These are phyloP conservation scores for Octopus sinensis DNA, from an alignment of 1,140 invertebrate genomes.

Conservation along the genomic window DNA sequence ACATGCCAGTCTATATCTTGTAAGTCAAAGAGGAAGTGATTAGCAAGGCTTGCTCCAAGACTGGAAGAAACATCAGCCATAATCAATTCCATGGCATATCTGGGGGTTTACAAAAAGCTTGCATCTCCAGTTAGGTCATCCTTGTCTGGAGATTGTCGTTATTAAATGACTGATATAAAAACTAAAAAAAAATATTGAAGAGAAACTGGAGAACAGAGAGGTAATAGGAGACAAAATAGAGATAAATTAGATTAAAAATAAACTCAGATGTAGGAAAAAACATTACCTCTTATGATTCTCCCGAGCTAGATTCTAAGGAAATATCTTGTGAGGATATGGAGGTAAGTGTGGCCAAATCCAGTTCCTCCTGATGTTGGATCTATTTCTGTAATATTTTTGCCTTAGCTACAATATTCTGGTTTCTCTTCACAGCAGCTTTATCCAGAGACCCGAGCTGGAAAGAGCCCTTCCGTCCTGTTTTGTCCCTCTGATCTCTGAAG, in stretches of 20 bases:
- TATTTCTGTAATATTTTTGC: not conserved
- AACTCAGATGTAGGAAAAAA: too few relatives aligned
- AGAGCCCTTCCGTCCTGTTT: not conserved
- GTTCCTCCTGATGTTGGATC: not conserved
- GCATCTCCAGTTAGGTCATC: not conserved
- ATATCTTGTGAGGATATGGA: slow-evolving; percentile 7
- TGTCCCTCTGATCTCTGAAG: not conserved
- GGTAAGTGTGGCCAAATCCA: not conserved
- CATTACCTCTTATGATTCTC: not conserved
- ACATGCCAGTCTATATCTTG: not conserved
- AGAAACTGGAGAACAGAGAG: too few relatives aligned
- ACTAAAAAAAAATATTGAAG: not conserved
- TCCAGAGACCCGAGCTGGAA: not conserved
- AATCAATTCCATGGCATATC: slow-evolving; percentile 1
- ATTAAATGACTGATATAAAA: not conserved
- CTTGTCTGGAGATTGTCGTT: not conserved
- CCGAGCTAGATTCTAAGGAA: not conserved
- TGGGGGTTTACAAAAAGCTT: not conserved
- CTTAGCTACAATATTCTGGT: slow-evolving; percentile 3
- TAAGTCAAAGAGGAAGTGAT: not conserved
- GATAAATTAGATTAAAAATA: too few relatives aligned
- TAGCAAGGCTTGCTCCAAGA: slow-evolving; percentile 7
- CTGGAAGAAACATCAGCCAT: not conserved
- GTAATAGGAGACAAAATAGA: too few relatives aligned
- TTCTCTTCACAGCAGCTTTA: slow-evolving; percentile 4